Conservation (phyloP, 2,113 vertebrate genomes). For the Tinamus guttatus region DNA sequence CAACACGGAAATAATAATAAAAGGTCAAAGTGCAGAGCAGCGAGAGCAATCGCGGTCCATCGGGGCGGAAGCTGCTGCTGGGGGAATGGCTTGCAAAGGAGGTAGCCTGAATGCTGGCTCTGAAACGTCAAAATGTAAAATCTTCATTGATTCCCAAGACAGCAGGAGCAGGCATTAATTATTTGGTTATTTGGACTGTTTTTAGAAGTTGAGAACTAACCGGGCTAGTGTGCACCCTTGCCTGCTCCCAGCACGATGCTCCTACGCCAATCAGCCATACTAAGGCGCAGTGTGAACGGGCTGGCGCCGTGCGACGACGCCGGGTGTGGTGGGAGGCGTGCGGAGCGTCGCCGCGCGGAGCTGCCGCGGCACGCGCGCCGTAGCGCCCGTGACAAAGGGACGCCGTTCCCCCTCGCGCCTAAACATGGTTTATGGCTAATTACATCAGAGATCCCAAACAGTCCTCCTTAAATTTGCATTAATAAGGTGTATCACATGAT, state of each 20-base stretch:
- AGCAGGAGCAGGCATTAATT: neutral
- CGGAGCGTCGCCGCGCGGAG: neutral
- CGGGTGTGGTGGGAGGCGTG: neutral
- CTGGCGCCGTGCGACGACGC: neutral
- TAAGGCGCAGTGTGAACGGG: neutral
- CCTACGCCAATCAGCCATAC: neutral
- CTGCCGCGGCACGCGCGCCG: neutral
- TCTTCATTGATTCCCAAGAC: fast-evolving
- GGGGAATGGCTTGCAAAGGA: neutral
- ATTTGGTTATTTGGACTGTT: neutral
- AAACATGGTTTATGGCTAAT: slow-evolving; percentile 78
- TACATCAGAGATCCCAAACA: slow-evolving; percentile 79
- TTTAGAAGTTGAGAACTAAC: neutral
- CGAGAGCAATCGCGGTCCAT: neutral
- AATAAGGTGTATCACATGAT: slow-evolving; percentile 81
- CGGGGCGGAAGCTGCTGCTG: neutral
- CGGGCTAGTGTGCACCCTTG: neutral
- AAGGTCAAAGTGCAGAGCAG: neutral
- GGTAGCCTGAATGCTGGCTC: neutral
- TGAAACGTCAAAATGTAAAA: neutral
- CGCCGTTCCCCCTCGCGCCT: neutral
- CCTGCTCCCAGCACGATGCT: neutral
- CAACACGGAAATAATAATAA: neutral
- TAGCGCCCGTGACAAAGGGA: slow-evolving; percentile 55
- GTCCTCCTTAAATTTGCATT: slow-evolving; percentile 84